These are phyloP conservation scores for Leptogaster cylindrica DNA, from an alignment of 2,888 invertebrate genomes.

Conservation along the genomic window DNA sequence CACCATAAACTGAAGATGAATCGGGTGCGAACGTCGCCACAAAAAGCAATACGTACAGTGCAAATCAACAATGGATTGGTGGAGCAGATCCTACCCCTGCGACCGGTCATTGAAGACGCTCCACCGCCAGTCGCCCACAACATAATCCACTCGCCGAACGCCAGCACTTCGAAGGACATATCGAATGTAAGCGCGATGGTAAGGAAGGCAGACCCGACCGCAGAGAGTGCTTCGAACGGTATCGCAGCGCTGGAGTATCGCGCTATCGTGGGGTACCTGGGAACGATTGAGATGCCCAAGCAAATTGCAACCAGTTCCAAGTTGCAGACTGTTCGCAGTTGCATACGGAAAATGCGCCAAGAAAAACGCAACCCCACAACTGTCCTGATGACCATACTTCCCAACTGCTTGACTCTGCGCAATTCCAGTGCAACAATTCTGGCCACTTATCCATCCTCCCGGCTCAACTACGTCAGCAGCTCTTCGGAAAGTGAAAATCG, in stretches of 20 bases:
- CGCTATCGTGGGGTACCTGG: constrained; percentile 91
- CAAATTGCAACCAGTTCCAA: constrained; percentile 78
- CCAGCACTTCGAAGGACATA: constrained; percentile 57
- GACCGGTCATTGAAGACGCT: constrained; percentile 57
- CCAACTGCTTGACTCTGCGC: constrained; percentile 78
- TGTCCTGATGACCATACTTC: constrained; percentile 83
- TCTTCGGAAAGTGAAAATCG: constrained; percentile 89
- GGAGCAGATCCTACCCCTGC: constrained; percentile 46
- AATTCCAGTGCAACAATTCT: constrained; percentile 79
- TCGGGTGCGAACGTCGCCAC: constrained; percentile 67
- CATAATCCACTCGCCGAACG: constrained; percentile 52
- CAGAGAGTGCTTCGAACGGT: constrained; percentile 43
- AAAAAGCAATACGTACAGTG: constrained; percentile 56
- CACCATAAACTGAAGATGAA: constrained; percentile 65
- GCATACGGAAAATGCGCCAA: constrained; percentile 85
- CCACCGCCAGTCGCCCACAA: constrained; percentile 52
- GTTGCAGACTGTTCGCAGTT: constrained; percentile 79
- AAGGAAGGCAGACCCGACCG: constrained; percentile 10
- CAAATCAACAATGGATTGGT: constrained; percentile 40
- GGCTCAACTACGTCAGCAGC: constrained; percentile 87
- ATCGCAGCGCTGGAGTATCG: constrained; percentile 73
- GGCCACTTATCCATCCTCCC: constrained; percentile 85
- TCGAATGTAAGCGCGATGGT: constrained; percentile 63
- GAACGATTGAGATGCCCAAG: constrained; percentile 94
- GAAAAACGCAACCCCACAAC: constrained; percentile 87